Percentiles rank a stretch among this genome's conserved stretches.
phyloP scores from a whole-genome alignment of 1,140 invertebrate species.

The Dendroctonus valens region DNA sequence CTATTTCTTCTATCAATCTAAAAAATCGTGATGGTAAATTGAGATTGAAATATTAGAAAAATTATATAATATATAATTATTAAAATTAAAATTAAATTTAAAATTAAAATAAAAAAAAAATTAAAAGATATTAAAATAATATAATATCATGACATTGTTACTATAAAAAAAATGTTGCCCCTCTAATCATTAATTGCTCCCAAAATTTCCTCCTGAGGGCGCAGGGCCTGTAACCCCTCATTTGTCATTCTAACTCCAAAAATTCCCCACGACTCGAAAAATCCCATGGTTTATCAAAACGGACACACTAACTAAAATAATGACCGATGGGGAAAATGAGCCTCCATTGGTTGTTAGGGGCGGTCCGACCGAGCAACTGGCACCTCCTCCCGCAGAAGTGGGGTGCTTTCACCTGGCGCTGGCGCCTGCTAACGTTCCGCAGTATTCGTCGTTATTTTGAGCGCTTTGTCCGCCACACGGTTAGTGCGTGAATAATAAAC shows the following conservation, averaged over 20 bases:
- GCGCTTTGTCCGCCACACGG: conserved; percentile 28
- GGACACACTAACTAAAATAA: conserved; percentile 8
- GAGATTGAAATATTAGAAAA: too few relatives aligned
- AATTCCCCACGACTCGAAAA: background rate
- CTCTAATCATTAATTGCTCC: too few relatives aligned
- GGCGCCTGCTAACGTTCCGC: conserved; percentile 8
- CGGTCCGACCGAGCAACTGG: conserved; percentile 5
- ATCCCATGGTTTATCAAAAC: conserved; percentile 14
- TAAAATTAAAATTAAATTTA: too few relatives aligned
- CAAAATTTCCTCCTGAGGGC: too few relatives aligned
- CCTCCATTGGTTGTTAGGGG: conserved; percentile 36
- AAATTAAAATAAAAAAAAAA: too few relatives aligned
- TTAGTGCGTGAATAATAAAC: conserved; percentile 23
- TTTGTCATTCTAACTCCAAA: background rate
- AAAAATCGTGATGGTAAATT: too few relatives aligned
- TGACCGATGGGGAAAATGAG: conserved; percentile 1
- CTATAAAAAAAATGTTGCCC: too few relatives aligned
- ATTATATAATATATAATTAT: too few relatives aligned
- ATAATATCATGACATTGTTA: too few relatives aligned
- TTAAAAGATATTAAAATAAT: too few relatives aligned
- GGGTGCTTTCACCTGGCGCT: conserved; percentile 27
- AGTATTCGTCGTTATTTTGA: conserved; percentile 32
- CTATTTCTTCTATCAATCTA: too few relatives aligned
- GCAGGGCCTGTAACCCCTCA: too few relatives aligned
- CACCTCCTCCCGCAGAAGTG: conserved; percentile 8